These are phyloP conservation scores for Drosophila miranda DNA, from an alignment of 1,140 invertebrate genomes.

Conservation along the genomic window DNA sequence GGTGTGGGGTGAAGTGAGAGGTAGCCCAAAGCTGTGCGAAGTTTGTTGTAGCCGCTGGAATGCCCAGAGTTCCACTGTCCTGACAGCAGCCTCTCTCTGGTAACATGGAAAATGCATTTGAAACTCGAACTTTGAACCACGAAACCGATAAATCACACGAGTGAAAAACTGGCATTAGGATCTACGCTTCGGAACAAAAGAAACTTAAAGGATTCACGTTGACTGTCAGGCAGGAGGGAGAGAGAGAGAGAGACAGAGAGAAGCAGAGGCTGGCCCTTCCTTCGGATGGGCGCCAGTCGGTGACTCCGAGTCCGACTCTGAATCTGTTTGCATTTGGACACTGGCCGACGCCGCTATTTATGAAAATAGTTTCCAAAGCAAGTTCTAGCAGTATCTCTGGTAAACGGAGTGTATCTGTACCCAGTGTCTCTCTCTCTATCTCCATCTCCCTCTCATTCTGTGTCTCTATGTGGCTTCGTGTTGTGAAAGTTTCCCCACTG, in stretches of 20 bases:
- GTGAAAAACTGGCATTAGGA: conserved; percentile 79
- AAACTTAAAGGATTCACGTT: conserved; percentile 78
- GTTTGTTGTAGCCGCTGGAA: conserved; percentile 51
- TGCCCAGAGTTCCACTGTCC: conserved; percentile 17
- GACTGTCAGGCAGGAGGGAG: conserved; percentile 46
- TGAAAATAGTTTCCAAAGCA: conserved; percentile 72
- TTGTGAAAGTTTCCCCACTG: conserved; percentile 54
- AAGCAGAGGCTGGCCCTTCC: too few species aligned
- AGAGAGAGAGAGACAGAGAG: conserved; percentile 37
- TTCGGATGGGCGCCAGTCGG: not conserved
- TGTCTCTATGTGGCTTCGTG: conserved; percentile 20
- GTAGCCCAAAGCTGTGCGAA: conserved; percentile 63
- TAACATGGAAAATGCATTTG: conserved; percentile 81
- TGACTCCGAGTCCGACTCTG: conserved; percentile 33
- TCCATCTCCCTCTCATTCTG: not conserved
- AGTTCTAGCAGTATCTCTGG: conserved; percentile 22
- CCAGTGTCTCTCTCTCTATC: not conserved
- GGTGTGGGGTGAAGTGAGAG: conserved; percentile 22
- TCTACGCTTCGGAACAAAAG: conserved; percentile 61
- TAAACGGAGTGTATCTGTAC: not conserved
- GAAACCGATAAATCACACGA: conserved; percentile 80
- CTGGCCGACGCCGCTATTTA: conserved; percentile 60
- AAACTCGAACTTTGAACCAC: conserved; percentile 78
- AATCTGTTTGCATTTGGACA: conserved; percentile 63
- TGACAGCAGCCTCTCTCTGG: conserved; percentile 21